phyloP scores from a whole-genome alignment of 2,113 vertebrate species.

The Lipophrys pholis region DNA sequence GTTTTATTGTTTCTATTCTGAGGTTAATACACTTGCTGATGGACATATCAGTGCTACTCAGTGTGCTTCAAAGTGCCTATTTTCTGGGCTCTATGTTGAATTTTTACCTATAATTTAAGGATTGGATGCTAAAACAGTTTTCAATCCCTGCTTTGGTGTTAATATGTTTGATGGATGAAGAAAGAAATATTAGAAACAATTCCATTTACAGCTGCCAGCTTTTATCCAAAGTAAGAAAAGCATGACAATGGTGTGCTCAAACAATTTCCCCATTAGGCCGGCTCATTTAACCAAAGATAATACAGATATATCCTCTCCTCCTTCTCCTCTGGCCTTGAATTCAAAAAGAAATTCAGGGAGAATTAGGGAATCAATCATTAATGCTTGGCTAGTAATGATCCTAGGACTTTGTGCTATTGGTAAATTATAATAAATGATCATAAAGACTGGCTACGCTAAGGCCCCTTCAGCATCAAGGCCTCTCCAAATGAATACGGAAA shows the following conservation, averaged over 20 bases:
- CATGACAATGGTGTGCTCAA: conserved; percentile 39
- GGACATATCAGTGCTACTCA: too few species aligned
- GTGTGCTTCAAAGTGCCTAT: too few species aligned
- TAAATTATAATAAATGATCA: conserved; percentile 91
- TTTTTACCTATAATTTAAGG: too few species aligned
- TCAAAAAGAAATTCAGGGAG: conserved; percentile 72
- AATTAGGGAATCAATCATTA: conserved; percentile 82
- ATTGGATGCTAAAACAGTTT: too few species aligned
- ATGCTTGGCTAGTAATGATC: conserved; percentile 81
- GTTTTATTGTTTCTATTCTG: background rate
- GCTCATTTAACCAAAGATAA: conserved; percentile 76
- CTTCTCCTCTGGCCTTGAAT: conserved; percentile 38
- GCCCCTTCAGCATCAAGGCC: conserved; percentile 79
- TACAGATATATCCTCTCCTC: conserved; percentile 54
- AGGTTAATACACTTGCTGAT: background rate
- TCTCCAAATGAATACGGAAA: conserved; percentile 87
- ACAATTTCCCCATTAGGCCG: conserved; percentile 83
- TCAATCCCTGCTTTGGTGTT: too few species aligned
- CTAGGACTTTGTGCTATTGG: conserved; percentile 80
- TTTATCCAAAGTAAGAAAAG: conserved; percentile 1
- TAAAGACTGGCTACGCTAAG: conserved; percentile 80
- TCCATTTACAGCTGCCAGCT: conserved; percentile 17
- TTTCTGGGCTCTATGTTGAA: too few species aligned
- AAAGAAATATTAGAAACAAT: background rate
- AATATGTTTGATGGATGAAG: too few species aligned